phyloP scores from a whole-genome alignment of 1,140 invertebrate species.

The Hypsibius dujardini region DNA sequence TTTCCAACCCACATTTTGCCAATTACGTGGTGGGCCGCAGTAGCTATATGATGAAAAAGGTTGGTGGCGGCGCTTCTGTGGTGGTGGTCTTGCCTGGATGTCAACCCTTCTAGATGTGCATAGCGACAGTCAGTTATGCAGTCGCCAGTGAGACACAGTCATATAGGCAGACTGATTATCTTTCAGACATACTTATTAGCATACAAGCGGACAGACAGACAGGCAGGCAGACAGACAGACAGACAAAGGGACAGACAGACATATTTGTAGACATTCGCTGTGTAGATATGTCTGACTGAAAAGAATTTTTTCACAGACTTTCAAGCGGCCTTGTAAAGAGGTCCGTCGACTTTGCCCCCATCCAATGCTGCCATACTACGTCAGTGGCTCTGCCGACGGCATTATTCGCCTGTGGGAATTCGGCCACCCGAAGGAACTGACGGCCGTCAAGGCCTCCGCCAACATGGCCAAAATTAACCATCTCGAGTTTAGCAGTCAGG shows the following conservation, averaged over 20 bases:
- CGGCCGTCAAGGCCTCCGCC: constrained; percentile 67
- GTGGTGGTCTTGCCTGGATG: too few species aligned
- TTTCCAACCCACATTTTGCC: constrained; percentile 78
- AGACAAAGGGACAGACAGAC: too few species aligned
- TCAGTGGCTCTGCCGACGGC: constrained; percentile 90
- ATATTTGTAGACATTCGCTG: too few species aligned
- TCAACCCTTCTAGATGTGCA: too few species aligned
- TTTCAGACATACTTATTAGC: too few species aligned
- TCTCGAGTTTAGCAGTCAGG: constrained; percentile 81
- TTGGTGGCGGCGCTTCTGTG: constrained; percentile 40
- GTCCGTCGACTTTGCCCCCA: constrained; percentile 85
- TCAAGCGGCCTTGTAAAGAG: constrained; percentile 55
- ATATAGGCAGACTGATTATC: too few species aligned
- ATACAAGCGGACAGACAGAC: too few species aligned
- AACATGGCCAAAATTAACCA: constrained; percentile 88
- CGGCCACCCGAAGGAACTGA: constrained; percentile 73
- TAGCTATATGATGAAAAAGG: constrained; percentile 77
- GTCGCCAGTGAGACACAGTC: too few species aligned
- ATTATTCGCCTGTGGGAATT: constrained; percentile 95
- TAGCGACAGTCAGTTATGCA: too few species aligned
- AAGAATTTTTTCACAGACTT: constrained; percentile 31
- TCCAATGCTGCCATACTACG: constrained; percentile 63
- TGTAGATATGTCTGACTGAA: too few species aligned
- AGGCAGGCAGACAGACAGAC: too few species aligned
- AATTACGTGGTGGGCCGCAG: constrained; percentile 80